Evolutionary conservation across 2,113 vertebrate genomes (phyloP), one percentile per base, ranked within the genome.

Genomic region (Dromiciops gliroides): DNA sequence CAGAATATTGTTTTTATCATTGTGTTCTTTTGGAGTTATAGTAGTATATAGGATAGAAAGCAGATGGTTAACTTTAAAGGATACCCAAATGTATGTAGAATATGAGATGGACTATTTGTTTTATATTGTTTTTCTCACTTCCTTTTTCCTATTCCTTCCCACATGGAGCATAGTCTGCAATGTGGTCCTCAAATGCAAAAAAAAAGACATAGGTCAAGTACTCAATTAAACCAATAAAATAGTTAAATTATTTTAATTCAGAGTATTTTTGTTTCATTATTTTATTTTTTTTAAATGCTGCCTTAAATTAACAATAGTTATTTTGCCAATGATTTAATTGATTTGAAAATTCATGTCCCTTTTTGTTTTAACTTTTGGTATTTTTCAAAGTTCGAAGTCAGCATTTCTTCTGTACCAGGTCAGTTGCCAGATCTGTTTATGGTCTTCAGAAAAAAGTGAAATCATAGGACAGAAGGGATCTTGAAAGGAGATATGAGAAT

Each of bases 231-330:
- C 11, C 19, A 44, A 23, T 44, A 83, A 67, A 67, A 67, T 12
- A 56, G 26, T 3, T 56, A 67, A 37, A 44, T 83, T 83, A 91
- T 49, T 48, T 53, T 44, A 90, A 48, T 48, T 53, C 25, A 56
- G 91, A 50, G 75, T 28, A 51, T 12, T 92, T 12, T 14, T 52
- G 3, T 75, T 75, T 22, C n/a, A 28, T 3, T 60, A 90, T 90
- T 44, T 24, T 31, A 60, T 60, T 67, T 50, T 67, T 50, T 94
- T 89, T 26, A 91, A 91, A 67, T 44, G 6, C 48, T 48, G 10
- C 31, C 1, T 92, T 94, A 95, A 51, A 50, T 90, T 83, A 53
- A 89, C 94, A 91, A 52, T 94, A 92, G 51, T 91, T 75, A 92
- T 92, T 48, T 94, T 89, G 67, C 50, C 92, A 83, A 0, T 83